phyloP scores from a whole-genome alignment of 2,113 vertebrate genomes.

The Synodontis membranacea region DNA sequence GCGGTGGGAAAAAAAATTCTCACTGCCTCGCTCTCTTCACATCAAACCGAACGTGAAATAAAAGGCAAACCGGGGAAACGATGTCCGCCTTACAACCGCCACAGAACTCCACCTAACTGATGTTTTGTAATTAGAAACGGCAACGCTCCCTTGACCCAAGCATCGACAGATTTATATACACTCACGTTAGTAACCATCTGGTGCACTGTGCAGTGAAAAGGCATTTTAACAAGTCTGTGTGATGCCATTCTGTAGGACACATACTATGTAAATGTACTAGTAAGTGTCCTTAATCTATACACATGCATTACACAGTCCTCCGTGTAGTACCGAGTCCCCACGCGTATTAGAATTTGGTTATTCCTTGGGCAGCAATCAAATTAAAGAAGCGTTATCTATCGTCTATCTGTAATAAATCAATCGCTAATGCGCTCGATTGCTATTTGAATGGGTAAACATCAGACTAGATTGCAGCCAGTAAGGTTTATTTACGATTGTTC shows the following conservation, averaged over 20 bases:
- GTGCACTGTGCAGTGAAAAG: neutral
- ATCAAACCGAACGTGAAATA: neutral
- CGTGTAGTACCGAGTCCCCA: neutral
- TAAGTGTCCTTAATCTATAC: neutral
- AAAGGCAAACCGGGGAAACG: no score
- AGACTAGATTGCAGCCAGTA: neutral
- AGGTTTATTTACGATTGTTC: neutral
- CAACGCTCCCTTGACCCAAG: neutral
- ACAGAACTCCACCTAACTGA: neutral
- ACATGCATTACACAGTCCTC: neutral
- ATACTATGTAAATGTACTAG: no score
- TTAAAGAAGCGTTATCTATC: neutral
- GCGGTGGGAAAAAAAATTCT: neutral
- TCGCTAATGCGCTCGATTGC: neutral
- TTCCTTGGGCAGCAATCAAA: neutral
- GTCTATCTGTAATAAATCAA: neutral
- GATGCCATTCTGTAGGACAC: neutral
- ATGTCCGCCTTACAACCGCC: neutral
- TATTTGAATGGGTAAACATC: conserved; percentile 1
- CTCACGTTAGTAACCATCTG: neutral
- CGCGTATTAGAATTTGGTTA: neutral
- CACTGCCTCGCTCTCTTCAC: neutral
- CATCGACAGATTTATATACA: neutral
- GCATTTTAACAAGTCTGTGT: neutral
- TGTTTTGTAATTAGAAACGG: neutral